Evolutionary conservation across 1,140 invertebrate genomes (phyloP).

Genomic region (Dinothrombium tinctorium): DNA sequence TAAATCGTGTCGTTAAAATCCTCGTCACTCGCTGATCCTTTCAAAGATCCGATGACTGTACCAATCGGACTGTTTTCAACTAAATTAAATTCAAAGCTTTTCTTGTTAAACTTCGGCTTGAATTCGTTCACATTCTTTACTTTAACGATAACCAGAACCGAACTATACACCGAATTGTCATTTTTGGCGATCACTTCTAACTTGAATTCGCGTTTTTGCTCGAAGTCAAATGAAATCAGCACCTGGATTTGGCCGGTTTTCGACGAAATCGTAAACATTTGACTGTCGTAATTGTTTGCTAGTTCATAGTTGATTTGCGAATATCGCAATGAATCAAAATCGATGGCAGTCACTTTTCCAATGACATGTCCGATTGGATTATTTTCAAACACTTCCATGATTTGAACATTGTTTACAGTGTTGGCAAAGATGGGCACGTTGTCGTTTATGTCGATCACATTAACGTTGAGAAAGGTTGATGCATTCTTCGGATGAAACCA

Average conservation of each 20-base stretch:
- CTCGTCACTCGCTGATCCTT: conserved; percentile 51
- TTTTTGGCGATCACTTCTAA: conserved; percentile 63
- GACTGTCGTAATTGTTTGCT: conserved; percentile 39
- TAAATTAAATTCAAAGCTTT: conserved; percentile 74
- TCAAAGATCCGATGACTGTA: conserved; percentile 54
- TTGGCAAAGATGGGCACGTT: conserved; percentile 52
- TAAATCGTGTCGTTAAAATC: conserved; percentile 41
- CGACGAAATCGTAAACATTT: conserved; percentile 47
- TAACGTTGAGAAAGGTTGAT: conserved; percentile 51
- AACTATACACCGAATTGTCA: conserved; percentile 8
- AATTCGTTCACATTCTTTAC: conserved; percentile 77
- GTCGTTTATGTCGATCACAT: conserved; percentile 71
- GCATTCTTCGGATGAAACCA: conserved; percentile 49
- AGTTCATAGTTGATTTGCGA: conserved; percentile 16
- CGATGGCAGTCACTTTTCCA: conserved; percentile 46
- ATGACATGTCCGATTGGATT: conserved; percentile 57
- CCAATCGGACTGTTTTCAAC: conserved; percentile 73
- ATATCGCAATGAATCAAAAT: conserved; percentile 59
- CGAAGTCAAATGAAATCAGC: conserved; percentile 59
- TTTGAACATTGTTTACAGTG: conserved; percentile 14
- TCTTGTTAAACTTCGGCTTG: conserved; percentile 68
- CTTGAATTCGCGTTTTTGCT: conserved; percentile 47
- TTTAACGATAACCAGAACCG: conserved; percentile 40
- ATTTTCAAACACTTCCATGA: conserved; percentile 47
- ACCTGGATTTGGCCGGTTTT: conserved; percentile 50